Evolutionary conservation across 53 echinoderm and acorn worm genomes (phyloP).

Genomic region (Mesocentrotus franciscanus): DNA sequence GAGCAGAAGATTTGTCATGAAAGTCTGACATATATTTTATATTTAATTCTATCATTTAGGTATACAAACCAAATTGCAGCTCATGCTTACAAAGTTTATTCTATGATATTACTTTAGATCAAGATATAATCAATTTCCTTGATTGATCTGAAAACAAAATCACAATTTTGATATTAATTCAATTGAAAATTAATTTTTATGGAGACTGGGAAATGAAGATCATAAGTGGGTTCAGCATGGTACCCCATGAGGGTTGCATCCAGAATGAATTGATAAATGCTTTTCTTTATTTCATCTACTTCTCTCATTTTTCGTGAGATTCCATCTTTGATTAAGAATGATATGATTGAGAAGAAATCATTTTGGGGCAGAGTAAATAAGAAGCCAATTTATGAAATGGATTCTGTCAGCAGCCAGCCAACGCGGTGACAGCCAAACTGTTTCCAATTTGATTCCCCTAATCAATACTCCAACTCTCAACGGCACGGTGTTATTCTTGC

Average conservation of each 20-base stretch:
- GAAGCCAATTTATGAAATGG: constrained; percentile 51
- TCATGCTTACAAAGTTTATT: constrained; percentile 3
- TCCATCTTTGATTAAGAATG: constrained; percentile 1
- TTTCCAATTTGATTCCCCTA: constrained; percentile 49
- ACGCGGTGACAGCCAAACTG: constrained; percentile 24
- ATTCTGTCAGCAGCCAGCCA: constrained; percentile 44
- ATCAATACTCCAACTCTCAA: constrained; percentile 46
- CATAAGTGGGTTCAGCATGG: neutral
- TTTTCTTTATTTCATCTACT: neutral
- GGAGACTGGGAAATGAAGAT: constrained; percentile 6
- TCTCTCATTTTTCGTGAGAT: neutral
- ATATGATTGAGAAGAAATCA: constrained; percentile 53
- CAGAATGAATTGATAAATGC: neutral
- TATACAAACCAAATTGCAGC: neutral
- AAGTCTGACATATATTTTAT: no score
- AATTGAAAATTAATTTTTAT: constrained; percentile 27
- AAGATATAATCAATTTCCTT: neutral
- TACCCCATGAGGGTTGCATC: neutral
- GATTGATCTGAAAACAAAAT: neutral
- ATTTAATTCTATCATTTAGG: no score
- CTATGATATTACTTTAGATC: neutral
- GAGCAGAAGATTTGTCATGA: no score
- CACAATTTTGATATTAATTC: neutral
- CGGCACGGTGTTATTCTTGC: constrained; percentile 23
- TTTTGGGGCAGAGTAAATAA: constrained; percentile 42